Conservation (phyloP, 2,797 vertebrate species). For the Antennarius maculatus region DNA sequence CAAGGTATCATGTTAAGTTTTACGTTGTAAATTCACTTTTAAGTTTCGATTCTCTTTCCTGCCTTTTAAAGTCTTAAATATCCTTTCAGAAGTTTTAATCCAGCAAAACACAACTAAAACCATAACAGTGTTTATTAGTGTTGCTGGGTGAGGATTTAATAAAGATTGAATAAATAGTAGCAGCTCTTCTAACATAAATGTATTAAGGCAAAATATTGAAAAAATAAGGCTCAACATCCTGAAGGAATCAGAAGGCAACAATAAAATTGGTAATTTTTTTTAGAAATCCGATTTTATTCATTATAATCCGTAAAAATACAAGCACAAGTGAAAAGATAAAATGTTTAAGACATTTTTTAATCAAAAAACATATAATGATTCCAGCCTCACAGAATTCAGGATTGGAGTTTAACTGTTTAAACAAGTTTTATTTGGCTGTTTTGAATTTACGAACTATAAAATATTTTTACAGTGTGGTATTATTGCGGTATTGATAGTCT, state of each 20-base stretch:
- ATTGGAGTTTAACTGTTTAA: neutral
- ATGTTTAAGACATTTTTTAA: neutral
- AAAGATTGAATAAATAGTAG: neutral
- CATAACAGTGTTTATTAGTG: neutral
- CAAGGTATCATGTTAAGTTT: neutral
- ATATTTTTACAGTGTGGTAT: too few relatives aligned
- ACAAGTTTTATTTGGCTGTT: neutral
- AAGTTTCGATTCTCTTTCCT: neutral
- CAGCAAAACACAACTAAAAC: slow-evolving; percentile 9
- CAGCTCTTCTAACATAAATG: neutral
- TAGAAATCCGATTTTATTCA: too few relatives aligned
- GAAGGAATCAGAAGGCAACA: neutral
- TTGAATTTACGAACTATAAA: too few relatives aligned
- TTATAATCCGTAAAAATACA: neutral
- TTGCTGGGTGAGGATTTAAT: neutral
- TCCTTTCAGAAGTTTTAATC: neutral
- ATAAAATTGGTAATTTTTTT: neutral
- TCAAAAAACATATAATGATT: neutral
- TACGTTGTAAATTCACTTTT: neutral
- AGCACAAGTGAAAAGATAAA: neutral
- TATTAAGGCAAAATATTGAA: neutral
- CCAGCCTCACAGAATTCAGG: neutral
- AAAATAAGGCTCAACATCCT: neutral
- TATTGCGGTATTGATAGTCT: neutral
- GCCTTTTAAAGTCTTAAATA: neutral